Conservation (phyloP, 35 echinoderm and acorn worm genomes). For the Heliocidaris tuberculata region DNA sequence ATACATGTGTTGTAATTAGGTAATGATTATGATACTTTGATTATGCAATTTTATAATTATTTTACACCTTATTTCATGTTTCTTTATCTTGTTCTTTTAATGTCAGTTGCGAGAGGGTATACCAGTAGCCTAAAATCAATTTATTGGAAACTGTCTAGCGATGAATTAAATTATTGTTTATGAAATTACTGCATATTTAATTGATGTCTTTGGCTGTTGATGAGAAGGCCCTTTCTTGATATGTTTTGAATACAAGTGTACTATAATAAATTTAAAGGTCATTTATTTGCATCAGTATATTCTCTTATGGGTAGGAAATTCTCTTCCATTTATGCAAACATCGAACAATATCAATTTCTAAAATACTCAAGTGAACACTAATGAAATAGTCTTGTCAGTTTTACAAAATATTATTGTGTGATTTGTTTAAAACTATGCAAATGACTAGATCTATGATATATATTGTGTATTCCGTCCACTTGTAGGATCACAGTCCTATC, state of each 20-base stretch:
- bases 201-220: too few species aligned
- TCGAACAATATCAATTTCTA: neutral
- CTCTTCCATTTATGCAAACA: neutral
- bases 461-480: neutral
- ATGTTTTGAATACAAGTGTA: too few species aligned
- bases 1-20: neutral
- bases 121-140: neutral
- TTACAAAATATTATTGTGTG: neutral
- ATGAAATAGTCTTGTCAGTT: neutral
- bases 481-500: neutral
- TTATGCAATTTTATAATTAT: neutral
- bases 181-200: too few species aligned
- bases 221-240: too few species aligned
- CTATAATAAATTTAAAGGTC: too few species aligned
- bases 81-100: neutral
- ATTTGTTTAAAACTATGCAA: neutral
- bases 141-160: neutral
- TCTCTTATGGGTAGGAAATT: neutral
- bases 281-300: neutral
- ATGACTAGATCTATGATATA: neutral
- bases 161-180: neutral
- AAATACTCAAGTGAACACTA: neutral
- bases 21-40: neutral
- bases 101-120: neutral
- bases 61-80: neutral